Base-by-base conservation (phyloP, 2,113 vertebrate genomes). In the Notothenia coriiceps region DNA sequence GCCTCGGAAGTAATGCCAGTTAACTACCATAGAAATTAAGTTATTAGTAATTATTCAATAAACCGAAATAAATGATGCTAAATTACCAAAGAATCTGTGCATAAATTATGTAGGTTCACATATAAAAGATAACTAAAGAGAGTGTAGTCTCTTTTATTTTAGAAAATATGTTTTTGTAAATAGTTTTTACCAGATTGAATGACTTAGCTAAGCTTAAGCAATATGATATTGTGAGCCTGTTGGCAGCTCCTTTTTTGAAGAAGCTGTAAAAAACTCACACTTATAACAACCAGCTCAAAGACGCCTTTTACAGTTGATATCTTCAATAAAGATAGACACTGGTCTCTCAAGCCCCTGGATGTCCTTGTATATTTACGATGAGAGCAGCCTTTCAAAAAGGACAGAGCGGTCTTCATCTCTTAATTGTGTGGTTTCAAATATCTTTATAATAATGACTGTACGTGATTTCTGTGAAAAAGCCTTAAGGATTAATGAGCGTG, bases 381-480 rank as follows among this genome's bases (percentile, higher is more conserved):
- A 62, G 63, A 10, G 22, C 25, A 61, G 3, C 25, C 44, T n/a
- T 57, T 72, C 1, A 29, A 40, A 77, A 57, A 18, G 72, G 29
- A 5, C 57, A 33, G 14, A 29, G 40, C 44, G 5, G 17, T 43
- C 44, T 18, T 56, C 13, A 46, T 17, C 50, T 40, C 17, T 43
- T 20, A 13, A 14, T 25, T 60, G 59, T 56, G 65, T 10, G 50
- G 74, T 84, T 82, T 74, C 51, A 71, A 59, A 55, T 59, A n/a
- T 72, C 40, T 40, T 55, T 10, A 55, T 33, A 33, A 14, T 49
- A 54, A 54, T 12, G 46, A 40, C 60, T 40, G 35, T 59, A 82
- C 78, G 52, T 1, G 13, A 73, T 70, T 73, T 71, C 46, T n/a
- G 0, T 40, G 61, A 72, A 35, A 70, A 82, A 56, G 33, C 54